Percentiles rank a stretch among this genome's conserved stretches.
Evolutionary conservation across 1,140 invertebrate genomes (phyloP).

Genomic region (Psilanteris sp.): DNA sequence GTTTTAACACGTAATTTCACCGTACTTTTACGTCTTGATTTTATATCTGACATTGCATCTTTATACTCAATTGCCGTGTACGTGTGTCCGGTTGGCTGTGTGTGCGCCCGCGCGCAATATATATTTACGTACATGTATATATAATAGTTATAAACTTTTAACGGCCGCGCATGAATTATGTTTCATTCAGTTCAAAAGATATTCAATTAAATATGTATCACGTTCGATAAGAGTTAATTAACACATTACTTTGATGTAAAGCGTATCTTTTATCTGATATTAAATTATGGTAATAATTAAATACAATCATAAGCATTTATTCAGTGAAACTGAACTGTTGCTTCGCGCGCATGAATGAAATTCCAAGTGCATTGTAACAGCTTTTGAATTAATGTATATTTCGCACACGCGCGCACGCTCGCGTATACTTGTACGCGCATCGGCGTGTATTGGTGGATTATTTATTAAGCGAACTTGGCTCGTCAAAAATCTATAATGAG

Average conservation of each 20-base stretch:
- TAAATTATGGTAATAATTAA: constrained; percentile 63
- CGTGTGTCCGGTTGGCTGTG: constrained; percentile 7
- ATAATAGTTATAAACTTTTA: constrained; percentile 58
- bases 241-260: constrained; percentile 57
- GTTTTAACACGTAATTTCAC: constrained; percentile 54
- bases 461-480: constrained; percentile 52
- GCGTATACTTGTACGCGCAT: not conserved
- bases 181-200: constrained; percentile 37
- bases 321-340: constrained; percentile 61
- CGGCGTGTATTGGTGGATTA: constrained; percentile 33
- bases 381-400: constrained; percentile 58
- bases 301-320: constrained; percentile 61
- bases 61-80: constrained; percentile 47
- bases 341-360: constrained; percentile 60
- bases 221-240: constrained; percentile 60
- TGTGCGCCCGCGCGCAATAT: constrained; percentile 1
- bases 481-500: constrained; percentile 56
- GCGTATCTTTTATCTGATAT: constrained; percentile 56
- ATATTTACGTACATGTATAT: constrained; percentile 27
- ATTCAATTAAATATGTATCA: constrained; percentile 61
- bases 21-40: constrained; percentile 50
- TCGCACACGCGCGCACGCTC: constrained; percentile 14
- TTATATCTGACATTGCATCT: constrained; percentile 56
- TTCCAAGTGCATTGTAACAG: constrained; percentile 60
- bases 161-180: constrained; percentile 46